Conservation (phyloP, 2,888 invertebrate genomes). For the Pimpla rufipes region DNA sequence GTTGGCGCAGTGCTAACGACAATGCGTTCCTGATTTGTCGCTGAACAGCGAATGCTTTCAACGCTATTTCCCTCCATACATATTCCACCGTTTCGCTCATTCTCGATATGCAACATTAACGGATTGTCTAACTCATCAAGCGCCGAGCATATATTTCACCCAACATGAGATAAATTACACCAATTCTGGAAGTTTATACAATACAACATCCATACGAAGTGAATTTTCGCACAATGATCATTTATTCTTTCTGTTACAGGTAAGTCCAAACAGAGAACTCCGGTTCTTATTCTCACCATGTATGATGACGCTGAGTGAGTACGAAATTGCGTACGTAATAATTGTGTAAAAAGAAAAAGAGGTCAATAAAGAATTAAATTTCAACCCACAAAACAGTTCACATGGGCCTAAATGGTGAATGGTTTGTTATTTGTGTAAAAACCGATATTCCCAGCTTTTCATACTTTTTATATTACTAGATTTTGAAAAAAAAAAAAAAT, state of each 20-base stretch:
- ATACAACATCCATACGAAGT: not conserved
- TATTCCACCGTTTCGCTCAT: slow-evolving; percentile 21
- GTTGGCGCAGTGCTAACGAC: slow-evolving; percentile 41
- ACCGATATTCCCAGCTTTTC: too few species aligned
- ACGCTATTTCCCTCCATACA: slow-evolving; percentile 33
- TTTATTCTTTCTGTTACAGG: slow-evolving; percentile 66
- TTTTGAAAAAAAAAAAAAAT: too few species aligned
- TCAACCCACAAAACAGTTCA: too few species aligned
- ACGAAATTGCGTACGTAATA: not conserved
- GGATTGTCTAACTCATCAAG: slow-evolving; percentile 29
- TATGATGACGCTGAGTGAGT: not conserved
- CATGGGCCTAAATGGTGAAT: too few species aligned
- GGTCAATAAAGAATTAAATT: too few species aligned
- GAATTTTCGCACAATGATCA: slow-evolving; percentile 12
- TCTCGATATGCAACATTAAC: slow-evolving; percentile 34
- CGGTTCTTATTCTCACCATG: not conserved
- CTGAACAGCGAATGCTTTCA: slow-evolving; percentile 39
- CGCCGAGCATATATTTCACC: not conserved
- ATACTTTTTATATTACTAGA: too few species aligned
- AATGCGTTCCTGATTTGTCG: slow-evolving; percentile 64
- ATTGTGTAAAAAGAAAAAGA: not conserved
- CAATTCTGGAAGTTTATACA: not conserved
- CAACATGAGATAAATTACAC: not conserved
- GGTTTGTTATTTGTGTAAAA: too few species aligned
- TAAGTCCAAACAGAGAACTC: slow-evolving; percentile 51